A percentile compares a stretch with the other conserved stretches of the same genome.
Evolutionary conservation across 1,140 invertebrate species (phyloP).

Genomic region (Neodiprion virginianus): DNA sequence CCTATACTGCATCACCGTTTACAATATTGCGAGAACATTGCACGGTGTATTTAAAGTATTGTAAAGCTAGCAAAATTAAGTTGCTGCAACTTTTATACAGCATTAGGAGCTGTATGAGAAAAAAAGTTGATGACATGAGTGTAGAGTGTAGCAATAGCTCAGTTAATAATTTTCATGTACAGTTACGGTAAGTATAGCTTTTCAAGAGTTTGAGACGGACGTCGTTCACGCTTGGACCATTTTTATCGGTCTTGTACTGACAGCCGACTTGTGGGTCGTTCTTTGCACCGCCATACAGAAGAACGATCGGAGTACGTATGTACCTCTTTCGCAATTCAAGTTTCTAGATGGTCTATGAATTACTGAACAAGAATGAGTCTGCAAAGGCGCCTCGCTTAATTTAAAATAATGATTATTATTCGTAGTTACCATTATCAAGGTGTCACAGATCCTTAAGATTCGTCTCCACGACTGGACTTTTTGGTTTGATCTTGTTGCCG

Average conservation of each 20-base stretch:
- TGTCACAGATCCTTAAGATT: neutral
- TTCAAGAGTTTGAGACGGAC: neutral
- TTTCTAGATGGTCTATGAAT: neutral
- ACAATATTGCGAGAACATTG: neutral
- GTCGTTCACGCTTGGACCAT: neutral
- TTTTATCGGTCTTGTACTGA: neutral
- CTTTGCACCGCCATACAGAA: neutral
- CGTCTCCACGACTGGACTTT: neutral
- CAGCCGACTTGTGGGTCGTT: neutral
- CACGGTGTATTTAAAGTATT: neutral
- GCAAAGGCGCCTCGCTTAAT: neutral
- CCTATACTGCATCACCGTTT: neutral
- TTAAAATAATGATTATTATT: neutral
- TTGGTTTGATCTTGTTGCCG: neutral
- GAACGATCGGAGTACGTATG: neutral
- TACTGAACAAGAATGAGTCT: neutral
- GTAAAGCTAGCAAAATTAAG: neutral
- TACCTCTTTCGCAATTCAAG: too few species aligned
- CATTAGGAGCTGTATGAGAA: neutral
- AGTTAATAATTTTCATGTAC: neutral
- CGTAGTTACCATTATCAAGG: slow-evolving; percentile 1
- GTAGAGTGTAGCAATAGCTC: too few species aligned
- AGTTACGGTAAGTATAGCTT: neutral
- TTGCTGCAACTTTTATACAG: neutral
- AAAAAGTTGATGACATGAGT: neutral